phyloP scores from a whole-genome alignment of 2,888 invertebrate species.

The Sympetrum striolatum region DNA sequence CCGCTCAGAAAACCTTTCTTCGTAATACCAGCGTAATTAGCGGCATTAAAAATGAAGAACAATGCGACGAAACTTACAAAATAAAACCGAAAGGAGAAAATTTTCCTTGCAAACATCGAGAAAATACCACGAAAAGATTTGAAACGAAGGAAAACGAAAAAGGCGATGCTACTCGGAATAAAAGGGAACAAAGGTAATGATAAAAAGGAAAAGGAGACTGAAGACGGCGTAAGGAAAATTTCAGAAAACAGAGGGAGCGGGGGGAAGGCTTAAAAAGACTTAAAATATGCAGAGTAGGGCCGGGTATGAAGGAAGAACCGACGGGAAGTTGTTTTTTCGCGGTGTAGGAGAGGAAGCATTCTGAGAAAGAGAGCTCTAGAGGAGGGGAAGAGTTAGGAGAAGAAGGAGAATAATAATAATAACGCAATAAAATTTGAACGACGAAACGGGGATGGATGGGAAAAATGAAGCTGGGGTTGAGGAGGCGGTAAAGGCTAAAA shows the following conservation, averaged over 20 bases:
- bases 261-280: neutral
- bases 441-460: too few relatives aligned
- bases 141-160: neutral
- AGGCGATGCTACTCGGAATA: neutral
- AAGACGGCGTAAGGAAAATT: neutral
- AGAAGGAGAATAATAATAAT: neutral
- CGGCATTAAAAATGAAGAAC: too few relatives aligned
- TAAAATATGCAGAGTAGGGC: constrained; percentile 33
- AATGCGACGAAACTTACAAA: too few relatives aligned
- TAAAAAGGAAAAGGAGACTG: neutral
- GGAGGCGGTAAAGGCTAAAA: neutral
- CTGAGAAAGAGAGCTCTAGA: neutral
- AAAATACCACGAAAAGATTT: neutral
- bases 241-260: neutral
- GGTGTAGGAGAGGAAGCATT: neutral
- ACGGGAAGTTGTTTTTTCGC: constrained; percentile 25
- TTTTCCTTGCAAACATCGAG: too few relatives aligned
- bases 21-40: too few relatives aligned
- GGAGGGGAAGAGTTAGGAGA: neutral
- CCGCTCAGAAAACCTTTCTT: too few relatives aligned
- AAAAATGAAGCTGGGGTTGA: neutral
- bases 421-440: too few relatives aligned
- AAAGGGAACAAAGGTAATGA: neutral
- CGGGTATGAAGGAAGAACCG: constrained; percentile 2
- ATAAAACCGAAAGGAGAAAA: too few relatives aligned